Evolutionary conservation across 2,113 vertebrate genomes (phyloP), one percentile per base, ranked within the genome.

Genomic region (Pantherophis guttatus): DNA sequence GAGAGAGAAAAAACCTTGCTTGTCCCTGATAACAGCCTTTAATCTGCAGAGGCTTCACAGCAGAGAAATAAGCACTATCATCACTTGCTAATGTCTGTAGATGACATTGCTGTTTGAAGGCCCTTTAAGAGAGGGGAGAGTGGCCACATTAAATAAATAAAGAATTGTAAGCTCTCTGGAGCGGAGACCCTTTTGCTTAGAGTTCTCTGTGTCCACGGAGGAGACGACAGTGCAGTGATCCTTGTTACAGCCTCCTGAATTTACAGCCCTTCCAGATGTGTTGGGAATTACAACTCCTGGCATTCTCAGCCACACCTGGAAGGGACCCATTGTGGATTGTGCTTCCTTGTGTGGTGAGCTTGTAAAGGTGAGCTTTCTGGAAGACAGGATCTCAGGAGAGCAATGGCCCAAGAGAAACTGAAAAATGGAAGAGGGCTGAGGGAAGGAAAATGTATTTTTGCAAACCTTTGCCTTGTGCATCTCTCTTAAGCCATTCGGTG

Each of bases 1-100:
- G 11, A 11, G 8, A 0, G 3, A 23, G 0, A n/a, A 70, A 12
- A n/a, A 0, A 6, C 11, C 24, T 39, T 29, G 8, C 57, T 13
- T 65, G 8, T 48, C 87, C 52, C 50, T 55, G 54, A 48, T 23
- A 39, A 55, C 15, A 12, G 26, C 59, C 6, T 0, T n/a, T 3
- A 23, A 89, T 29, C 92, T 89, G 53, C 24, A 58, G 62, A n/a
- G 24, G 81, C 48, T 59, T 86, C 39, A 3, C 8, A 10, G 15
- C n/a, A 23, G 12, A 55, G 24, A 13, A 81, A 50, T 19, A 29
- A 54, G 62, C 87, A 50, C 2, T 8, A 24, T 17, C 39, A 6
- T 24, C 54, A 13, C 54, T 55, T 53, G 91, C 50, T 55, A 26
- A 54, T 75, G 24, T 52, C 48, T 52, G 57, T 7, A 21, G 13